Evolutionary conservation across 2,888 invertebrate species (phyloP).

Genomic region (Amblyjoppa proteus): DNA sequence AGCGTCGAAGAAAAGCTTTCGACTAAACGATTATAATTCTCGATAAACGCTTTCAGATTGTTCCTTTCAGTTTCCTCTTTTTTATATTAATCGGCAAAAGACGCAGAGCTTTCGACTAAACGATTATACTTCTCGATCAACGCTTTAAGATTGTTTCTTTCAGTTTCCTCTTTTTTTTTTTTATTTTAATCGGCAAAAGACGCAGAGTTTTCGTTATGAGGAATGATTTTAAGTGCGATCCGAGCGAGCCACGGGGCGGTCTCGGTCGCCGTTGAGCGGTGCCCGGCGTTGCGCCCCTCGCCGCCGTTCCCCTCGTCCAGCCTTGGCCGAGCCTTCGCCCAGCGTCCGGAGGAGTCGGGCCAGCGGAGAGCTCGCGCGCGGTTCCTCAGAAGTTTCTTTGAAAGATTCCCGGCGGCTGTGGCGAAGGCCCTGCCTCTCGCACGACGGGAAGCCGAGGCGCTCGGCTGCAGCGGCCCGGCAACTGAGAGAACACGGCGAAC

Average conservation of each 20-base stretch:
- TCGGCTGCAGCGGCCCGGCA: slow-evolving; percentile 48
- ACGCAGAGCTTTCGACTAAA: slow-evolving; percentile 21
- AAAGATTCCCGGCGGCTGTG: slow-evolving; percentile 75
- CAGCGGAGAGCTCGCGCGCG: slow-evolving; percentile 64
- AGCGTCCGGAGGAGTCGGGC: slow-evolving; percentile 62
- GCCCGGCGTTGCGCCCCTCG: slow-evolving; percentile 24
- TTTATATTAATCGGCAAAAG: background rate
- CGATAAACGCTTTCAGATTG: no score
- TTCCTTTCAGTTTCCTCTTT: no score
- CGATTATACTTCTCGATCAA: no score
- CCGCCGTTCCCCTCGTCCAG: slow-evolving; percentile 44
- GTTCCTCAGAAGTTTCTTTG: slow-evolving; percentile 79
- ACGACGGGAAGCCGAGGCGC: slow-evolving; percentile 44
- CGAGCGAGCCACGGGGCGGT: slow-evolving; percentile 37
- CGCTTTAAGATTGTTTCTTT: no score
- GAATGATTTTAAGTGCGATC: slow-evolving; percentile 36
- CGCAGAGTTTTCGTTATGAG: slow-evolving; percentile 27
- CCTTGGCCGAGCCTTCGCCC: slow-evolving; percentile 32
- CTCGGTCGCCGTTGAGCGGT: slow-evolving; percentile 54
- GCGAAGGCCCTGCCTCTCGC: slow-evolving; percentile 64
- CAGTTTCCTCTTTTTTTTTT: no score
- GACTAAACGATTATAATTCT: no score
- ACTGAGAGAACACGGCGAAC: slow-evolving; percentile 33
- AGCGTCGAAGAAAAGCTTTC: no score
- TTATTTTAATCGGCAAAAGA: background rate